Base-by-base conservation (phyloP, 64 coral and sea anemone species). In the Montipora capricornis region DNA sequence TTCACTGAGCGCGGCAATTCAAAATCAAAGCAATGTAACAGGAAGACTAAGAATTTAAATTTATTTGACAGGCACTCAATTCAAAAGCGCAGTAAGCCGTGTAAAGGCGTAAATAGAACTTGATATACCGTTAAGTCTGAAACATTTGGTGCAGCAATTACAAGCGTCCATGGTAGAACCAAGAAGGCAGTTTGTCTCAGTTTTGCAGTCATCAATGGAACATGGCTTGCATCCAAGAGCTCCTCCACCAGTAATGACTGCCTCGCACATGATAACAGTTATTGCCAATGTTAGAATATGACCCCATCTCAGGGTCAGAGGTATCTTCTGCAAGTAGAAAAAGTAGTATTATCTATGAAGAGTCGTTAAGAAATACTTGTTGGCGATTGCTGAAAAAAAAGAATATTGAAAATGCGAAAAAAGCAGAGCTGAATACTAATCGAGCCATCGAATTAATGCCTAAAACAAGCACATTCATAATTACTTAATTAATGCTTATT, bases 71-170 rank as follows among this genome's bases (percentile, higher is more conserved):
- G 37, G 37, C 37, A 37, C 37, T 37, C 37, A 57, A 57, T 57
- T 57, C 0, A 6, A 57, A 57, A 6, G 6, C 6, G 53, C 6
- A 6, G 3, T 11, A 57, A 57, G 11, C 6, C 53, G 6, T 57
- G 53, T 5, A 2, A 24, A 71, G 8, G 20, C 2, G 19, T 71
- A 71, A 71, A 64, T 12, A 16, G 9, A 64, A 64, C 14, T 64
- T 64, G 61, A 64, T 64, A 8, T 90, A 95, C 93, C 93, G 66
- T 79, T 67, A 15, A 90, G 61, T 71, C 83, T 90, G 20, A 95
- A 59, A 68, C 93, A 95, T 12, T 90, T 95, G n/a, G 88, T 95
- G 86, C 93, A 95, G 81, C 93, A 95, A 60, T 95, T 95, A 16
- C 93, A 95, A 1, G 77, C 53, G 11, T 95, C 93, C 88, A 95